phyloP scores from a whole-genome alignment of 2,888 invertebrate species.

The Ochropleura leucogaster region DNA sequence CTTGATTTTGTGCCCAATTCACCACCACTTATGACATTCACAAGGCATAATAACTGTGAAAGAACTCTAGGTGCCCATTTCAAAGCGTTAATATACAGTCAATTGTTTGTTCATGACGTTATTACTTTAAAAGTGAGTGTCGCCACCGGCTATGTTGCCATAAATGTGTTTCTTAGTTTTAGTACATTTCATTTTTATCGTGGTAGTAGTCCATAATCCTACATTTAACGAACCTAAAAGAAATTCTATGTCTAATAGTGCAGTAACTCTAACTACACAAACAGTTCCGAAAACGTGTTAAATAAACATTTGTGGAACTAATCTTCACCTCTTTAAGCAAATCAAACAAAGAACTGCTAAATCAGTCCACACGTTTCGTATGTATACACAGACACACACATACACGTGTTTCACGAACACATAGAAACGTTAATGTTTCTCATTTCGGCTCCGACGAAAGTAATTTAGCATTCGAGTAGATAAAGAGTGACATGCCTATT shows the following conservation, averaged over 20 bases:
- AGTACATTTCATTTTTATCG: too few relatives aligned
- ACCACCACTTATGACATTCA: too few relatives aligned
- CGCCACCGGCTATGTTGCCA: too few relatives aligned
- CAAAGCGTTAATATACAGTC: too few relatives aligned
- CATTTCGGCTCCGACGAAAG: constrained; percentile 32
- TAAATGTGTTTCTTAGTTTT: too few relatives aligned
- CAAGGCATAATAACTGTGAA: too few relatives aligned
- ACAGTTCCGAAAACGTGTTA: constrained; percentile 20
- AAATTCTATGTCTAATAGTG: not conserved
- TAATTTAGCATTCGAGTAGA: constrained; percentile 43
- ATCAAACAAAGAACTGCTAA: constrained; percentile 40
- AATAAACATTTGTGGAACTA: constrained; percentile 29
- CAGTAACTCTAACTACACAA: not conserved
- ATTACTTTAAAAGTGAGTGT: too few relatives aligned
- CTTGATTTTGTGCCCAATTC: too few relatives aligned
- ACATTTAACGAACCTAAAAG: not conserved
- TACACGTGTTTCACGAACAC: not conserved
- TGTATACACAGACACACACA: not conserved
- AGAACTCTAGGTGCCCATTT: too few relatives aligned
- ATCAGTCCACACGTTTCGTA: constrained; percentile 38
- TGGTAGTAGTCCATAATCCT: not conserved
- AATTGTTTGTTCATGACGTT: too few relatives aligned
- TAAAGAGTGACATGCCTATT: constrained; percentile 47
- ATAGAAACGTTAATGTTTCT: constrained; percentile 31
- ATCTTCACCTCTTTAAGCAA: constrained; percentile 38